These are phyloP conservation scores for Coreius guichenoti DNA, from an alignment of 2,797 vertebrate genomes.

Conservation along the genomic window DNA sequence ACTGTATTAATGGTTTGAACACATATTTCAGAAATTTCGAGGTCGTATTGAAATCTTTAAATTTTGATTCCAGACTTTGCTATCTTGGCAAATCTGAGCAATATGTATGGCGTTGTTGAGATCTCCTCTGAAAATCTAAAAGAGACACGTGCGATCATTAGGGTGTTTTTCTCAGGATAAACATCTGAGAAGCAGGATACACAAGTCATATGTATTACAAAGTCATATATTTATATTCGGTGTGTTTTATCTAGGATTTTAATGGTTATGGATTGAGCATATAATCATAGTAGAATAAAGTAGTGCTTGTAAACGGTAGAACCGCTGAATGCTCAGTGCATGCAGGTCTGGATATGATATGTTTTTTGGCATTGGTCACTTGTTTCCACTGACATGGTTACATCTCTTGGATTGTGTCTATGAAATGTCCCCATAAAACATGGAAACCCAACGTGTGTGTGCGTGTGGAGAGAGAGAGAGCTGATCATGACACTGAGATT, in stretches of 20 bases:
- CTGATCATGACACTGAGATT: slow-evolving; percentile 53
- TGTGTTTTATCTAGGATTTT: neutral
- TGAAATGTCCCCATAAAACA: neutral
- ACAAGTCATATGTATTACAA: neutral
- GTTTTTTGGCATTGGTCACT: slow-evolving; percentile 6
- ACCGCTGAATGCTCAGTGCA: neutral
- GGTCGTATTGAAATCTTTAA: neutral
- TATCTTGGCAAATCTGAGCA: neutral
- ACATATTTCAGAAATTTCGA: neutral
- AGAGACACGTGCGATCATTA: neutral
- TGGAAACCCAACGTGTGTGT: slow-evolving; percentile 1
- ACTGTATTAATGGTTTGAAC: neutral
- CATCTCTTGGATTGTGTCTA: neutral
- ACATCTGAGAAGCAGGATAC: neutral
- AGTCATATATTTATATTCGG: neutral
- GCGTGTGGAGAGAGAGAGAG: neutral
- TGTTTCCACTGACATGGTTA: slow-evolving; percentile 29
- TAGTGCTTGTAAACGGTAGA: neutral
- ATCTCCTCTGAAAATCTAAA: neutral
- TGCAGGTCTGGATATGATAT: neutral
- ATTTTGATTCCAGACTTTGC: neutral
- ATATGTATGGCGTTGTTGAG: neutral
- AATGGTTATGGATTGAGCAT: neutral
- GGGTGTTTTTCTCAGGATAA: neutral
- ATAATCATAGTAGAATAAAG: neutral